Conservation (phyloP, 2,888 invertebrate genomes). For the Sinelater perroti region DNA sequence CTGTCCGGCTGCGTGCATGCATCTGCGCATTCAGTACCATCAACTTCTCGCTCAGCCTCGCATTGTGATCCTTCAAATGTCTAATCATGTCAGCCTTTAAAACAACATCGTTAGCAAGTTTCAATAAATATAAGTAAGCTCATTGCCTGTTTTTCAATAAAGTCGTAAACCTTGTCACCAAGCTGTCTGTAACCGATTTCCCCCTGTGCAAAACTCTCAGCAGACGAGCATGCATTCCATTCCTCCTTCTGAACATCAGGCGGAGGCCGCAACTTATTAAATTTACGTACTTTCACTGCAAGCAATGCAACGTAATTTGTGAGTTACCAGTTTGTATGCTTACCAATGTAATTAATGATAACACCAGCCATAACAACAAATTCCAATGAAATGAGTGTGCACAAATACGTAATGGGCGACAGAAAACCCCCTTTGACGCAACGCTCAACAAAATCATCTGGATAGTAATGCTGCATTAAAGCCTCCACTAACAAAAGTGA, state of each 20-base stretch:
- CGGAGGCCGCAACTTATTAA: slow-evolving; percentile 66
- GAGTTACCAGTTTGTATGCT: slow-evolving; percentile 43
- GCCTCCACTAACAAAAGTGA: slow-evolving; percentile 65
- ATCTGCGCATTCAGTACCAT: slow-evolving; percentile 67
- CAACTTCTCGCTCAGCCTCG: slow-evolving; percentile 70
- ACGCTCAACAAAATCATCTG: slow-evolving; percentile 62
- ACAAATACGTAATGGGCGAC: slow-evolving; percentile 68
- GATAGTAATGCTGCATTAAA: slow-evolving; percentile 67
- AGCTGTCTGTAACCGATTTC: slow-evolving; percentile 63
- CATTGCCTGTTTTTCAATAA: slow-evolving; percentile 70
- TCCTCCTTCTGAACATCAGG: slow-evolving; percentile 73
- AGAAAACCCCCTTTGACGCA: slow-evolving; percentile 63
- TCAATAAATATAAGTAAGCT: slow-evolving; percentile 6
- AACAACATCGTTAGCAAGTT: not conserved
- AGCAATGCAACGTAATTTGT: slow-evolving; percentile 29
- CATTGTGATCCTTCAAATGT: slow-evolving; percentile 74
- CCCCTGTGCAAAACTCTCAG: slow-evolving; percentile 61
- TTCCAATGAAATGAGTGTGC: slow-evolving; percentile 64
- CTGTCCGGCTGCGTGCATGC: slow-evolving; percentile 47
- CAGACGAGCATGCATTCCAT: slow-evolving; percentile 63
- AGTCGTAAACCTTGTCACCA: slow-evolving; percentile 66
- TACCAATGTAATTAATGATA: slow-evolving; percentile 67
- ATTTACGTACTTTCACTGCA: slow-evolving; percentile 67
- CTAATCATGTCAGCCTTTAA: slow-evolving; percentile 71
- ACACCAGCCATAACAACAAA: slow-evolving; percentile 62